phyloP scores from a whole-genome alignment of 1,140 invertebrate genomes.

The Psilanteris sp. region DNA sequence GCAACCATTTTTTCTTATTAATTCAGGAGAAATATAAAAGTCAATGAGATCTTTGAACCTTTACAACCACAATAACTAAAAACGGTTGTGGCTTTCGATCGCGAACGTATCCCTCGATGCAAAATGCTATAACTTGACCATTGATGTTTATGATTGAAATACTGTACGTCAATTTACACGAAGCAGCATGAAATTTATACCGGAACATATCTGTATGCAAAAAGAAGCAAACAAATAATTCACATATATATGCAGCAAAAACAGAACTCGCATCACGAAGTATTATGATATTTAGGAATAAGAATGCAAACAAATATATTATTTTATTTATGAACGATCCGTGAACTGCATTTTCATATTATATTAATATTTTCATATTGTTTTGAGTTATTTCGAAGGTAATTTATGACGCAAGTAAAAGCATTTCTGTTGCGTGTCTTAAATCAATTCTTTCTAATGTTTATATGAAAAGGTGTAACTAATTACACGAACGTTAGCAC shows the following conservation, averaged over 20 bases:
- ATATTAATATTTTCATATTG: no score
- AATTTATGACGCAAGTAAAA: no score
- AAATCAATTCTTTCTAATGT: slow-evolving; percentile 31
- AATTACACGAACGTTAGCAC: slow-evolving; percentile 47
- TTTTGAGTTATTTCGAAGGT: no score
- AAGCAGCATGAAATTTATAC: slow-evolving; percentile 9
- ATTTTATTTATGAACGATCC: slow-evolving; percentile 24
- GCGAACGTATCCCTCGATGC: slow-evolving; percentile 11
- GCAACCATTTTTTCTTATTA: slow-evolving; percentile 29
- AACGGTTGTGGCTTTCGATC: slow-evolving; percentile 14
- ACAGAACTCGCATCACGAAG: no score
- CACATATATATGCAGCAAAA: no score
- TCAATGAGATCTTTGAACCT: slow-evolving; percentile 23
- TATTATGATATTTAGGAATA: slow-evolving; percentile 27
- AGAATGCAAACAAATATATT: slow-evolving; percentile 13
- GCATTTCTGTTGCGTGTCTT: not conserved
- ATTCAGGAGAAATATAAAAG: slow-evolving; percentile 23
- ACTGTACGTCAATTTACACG: slow-evolving; percentile 30
- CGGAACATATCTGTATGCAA: slow-evolving; percentile 1
- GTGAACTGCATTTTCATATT: not conserved
- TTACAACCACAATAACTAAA: slow-evolving; percentile 27
- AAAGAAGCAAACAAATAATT: no score
- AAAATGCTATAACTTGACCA: slow-evolving; percentile 23
- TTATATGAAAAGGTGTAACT: slow-evolving; percentile 52
- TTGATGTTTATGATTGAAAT: slow-evolving; percentile 36